Base-by-base conservation (phyloP, 64 coral and sea anemone genomes). In the Catalaphyllia jardinei region DNA sequence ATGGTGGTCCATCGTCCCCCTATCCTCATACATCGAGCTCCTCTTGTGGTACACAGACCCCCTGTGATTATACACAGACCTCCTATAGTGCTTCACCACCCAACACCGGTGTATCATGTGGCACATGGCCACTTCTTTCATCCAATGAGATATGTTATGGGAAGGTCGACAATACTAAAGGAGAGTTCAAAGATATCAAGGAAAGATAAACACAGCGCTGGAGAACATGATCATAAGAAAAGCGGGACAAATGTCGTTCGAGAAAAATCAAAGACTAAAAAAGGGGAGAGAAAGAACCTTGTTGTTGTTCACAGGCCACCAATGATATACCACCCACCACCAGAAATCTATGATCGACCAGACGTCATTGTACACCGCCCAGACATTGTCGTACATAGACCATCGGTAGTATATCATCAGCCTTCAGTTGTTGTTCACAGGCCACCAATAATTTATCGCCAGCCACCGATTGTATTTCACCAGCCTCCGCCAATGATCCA, bases 301-400 rank as follows among this genome's bases (percentile, higher is more conserved):
- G 93, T 99, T 27, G 74, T 99, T 49, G 89, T 99, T 29, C 90
- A 99, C 38, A 93, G 97, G 33, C 97, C 97, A 12, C 77, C 93
- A 54, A 93, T 99, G 91, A 93, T 99, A 46, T 99, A 95, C 42
- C 97, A 99, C 31, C 97, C 97, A 14, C 97, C 97, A 30, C 86
- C 94, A 69, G 97, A 99, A 69, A 93, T 99, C 67, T 99, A 99
- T 78, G 93, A 99, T 74, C 94, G 94, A 17, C 97, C 97, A 46
- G 63, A 90, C 52, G 75, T 99, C 13, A 86, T 99, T 39, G 94
- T 99, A 10, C 97, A 99, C 64, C 87, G 97, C 14, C 97, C 97
- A 52, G 94, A 99, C 65, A 62, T 99, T 1, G 87, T 99, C 31
- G 88, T 93, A 31, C 97, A 99, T 19, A 88, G 89, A 38, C 94